Percentiles rank a stretch among this genome's conserved stretches.
Evolutionary conservation across 2,113 vertebrate species (phyloP).

Genomic region (Silurus meridionalis): DNA sequence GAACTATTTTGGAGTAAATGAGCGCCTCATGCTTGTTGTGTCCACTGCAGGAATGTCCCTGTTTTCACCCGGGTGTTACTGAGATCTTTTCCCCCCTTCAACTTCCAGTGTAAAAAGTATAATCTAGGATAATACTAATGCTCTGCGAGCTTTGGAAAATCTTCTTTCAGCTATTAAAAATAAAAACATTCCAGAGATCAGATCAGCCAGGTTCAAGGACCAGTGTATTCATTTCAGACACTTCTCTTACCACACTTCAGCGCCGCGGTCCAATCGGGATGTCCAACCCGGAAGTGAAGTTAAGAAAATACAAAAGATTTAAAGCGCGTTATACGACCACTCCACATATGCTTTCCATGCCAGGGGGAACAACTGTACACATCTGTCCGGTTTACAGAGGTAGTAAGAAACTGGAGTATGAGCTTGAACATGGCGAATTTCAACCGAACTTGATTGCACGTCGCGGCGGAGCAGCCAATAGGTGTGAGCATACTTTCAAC

Average conservation of each 20-base stretch:
- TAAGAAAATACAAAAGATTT: background rate
- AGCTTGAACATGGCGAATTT: constrained; percentile 5
- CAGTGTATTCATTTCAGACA: background rate
- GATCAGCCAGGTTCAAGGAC: too few species aligned
- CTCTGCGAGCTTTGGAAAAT: background rate
- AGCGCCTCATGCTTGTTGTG: background rate
- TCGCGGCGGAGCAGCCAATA: constrained; percentile 13
- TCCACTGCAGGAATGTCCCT: background rate
- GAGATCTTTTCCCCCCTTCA: background rate
- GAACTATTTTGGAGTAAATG: background rate
- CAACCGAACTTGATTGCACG: constrained; percentile 48
- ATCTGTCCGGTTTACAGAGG: constrained; percentile 1
- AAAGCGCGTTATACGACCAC: background rate
- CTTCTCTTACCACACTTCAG: constrained; percentile 44
- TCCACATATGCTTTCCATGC: background rate
- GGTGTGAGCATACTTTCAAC: background rate
- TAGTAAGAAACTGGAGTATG: background rate
- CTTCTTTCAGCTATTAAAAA: background rate
- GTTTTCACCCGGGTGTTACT: background rate
- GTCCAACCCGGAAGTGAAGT: constrained; percentile 40
- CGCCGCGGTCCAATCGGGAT: background rate
- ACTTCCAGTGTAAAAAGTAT: background rate
- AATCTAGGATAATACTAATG: background rate
- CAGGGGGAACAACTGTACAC: constrained; percentile 8
- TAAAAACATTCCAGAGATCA: background rate